Base-by-base conservation (phyloP, 2,113 vertebrate genomes). In the Lophochroa leadbeateri region DNA sequence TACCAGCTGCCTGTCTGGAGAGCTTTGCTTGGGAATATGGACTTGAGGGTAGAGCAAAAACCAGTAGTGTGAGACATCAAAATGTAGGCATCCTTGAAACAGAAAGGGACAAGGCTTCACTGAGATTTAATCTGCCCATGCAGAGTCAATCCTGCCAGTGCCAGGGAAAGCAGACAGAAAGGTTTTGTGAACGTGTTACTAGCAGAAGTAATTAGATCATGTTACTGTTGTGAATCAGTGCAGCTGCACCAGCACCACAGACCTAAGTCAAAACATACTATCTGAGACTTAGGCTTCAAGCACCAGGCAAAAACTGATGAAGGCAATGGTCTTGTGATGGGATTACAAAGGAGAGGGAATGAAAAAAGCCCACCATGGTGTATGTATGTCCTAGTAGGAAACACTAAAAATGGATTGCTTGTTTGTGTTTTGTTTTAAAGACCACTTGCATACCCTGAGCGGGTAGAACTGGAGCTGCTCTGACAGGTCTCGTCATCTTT, bases 171-270 rank as follows among this genome's bases (percentile, higher is more conserved):
- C 47, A 70, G 86, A 64, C 24, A 1, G 75, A 86, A 96, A 82
- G 47, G 31, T 78, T 95, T 79, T 83, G 76, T 94, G 90, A 92
- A 93, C 79, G 90, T 93, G 92, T 71, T 84, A 76, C 86, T 84
- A 94, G 83, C 57, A 96, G 95, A 96, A 93, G 88, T 39, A 86
- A 82, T 79, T 31, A 21, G 84, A 83, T 92, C 67, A 15, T 67
- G 39, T 95, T 88, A 82, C 87, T 81, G 90, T 41, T 83, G 65
- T 92, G 87, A 90, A 88, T 84, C 60, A 65, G 52, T 41, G 90
- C 82, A 86, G 87, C 88, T 94, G 82, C 44, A 80, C 74, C 44
- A 55, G 82, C 67, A 88, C 24, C 63, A 88, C 61, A 88, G 80
- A 84, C 44, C 47, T 28, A 28, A 72, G 65, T 68, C 72, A 55